Evolutionary conservation across 2,797 vertebrate genomes (phyloP).

Genomic region (Tauraco hartlaubi): DNA sequence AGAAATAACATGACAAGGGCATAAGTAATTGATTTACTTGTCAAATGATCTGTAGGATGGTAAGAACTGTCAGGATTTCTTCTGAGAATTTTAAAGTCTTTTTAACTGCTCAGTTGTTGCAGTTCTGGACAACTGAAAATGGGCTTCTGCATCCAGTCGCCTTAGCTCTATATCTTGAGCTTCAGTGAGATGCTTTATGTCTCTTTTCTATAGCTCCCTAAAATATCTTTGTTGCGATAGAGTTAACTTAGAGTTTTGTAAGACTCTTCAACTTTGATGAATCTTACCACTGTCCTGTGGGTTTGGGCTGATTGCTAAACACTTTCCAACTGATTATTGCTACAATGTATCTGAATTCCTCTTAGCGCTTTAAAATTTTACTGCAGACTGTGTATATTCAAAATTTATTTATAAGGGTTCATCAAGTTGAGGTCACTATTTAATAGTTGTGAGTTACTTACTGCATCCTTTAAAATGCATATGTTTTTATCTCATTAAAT

Average conservation of each 20-base stretch:
- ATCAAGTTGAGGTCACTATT: neutral
- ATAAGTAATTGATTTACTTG: neutral
- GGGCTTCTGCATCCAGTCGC: neutral
- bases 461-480: neutral
- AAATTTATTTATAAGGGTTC: neutral
- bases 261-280: neutral
- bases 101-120: neutral
- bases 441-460: neutral
- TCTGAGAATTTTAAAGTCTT: neutral
- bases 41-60: neutral
- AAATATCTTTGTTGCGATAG: neutral
- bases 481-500: neutral
- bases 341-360: neutral
- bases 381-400: neutral
- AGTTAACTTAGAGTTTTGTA: neutral
- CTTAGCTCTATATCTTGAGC: neutral
- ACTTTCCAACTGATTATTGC: neutral
- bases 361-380: neutral
- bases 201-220: neutral
- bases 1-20: neutral
- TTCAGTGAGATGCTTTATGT: neutral
- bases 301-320: neutral
- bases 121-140: neutral
- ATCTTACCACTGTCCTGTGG: fast-evolving
- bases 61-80: neutral